Evolutionary conservation across 2,113 vertebrate genomes (phyloP), one percentile per base, ranked within the genome.

Genomic region (Gila orcuttii): DNA sequence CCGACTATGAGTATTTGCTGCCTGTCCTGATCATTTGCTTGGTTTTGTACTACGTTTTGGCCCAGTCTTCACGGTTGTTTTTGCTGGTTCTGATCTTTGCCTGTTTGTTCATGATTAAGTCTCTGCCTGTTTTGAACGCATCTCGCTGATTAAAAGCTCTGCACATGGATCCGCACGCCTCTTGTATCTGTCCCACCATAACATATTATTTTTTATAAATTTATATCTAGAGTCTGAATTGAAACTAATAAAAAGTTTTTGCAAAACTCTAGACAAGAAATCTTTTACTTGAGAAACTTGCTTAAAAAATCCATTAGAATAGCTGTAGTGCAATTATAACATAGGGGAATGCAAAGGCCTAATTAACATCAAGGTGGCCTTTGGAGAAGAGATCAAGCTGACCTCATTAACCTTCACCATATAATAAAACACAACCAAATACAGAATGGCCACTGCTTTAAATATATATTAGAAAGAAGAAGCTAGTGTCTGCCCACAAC

Each of bases 331-430:
- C 90, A 92, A 91, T 93, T 92, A 93, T 87, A 85, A 87, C 76
- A 88, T 79, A 76, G 82, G 86, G 82, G 85, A 79, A 91, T 85
- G 89, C 85, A 57, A 55, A 91, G 75, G 89, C 86, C 89, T 94
- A 93, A 94, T 93, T 92, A 93, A 90, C 64, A 69, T 76, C 50
- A 82, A 86, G 74, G 89, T 91, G 83, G 88, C 88, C 90, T 90
- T 78, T 86, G 42, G 89, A 90, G 89, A 91, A 83, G 64, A 88
- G 84, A 87, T 87, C 88, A 87, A 88, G 85, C 79, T 86, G 8
- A 83, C 89, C 89, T 92, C 90, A 94, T 93, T 93, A 94, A 93
- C 90, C 92, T 91, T 82, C 83, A 87, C 84, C 31, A 81, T 68
- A 50, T 77, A 88, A 87, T 77, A 57, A 84, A 60, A 78, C 74